These are phyloP conservation scores for Strix uralensis DNA, from an alignment of 2,113 vertebrate species.

Conservation along the genomic window DNA sequence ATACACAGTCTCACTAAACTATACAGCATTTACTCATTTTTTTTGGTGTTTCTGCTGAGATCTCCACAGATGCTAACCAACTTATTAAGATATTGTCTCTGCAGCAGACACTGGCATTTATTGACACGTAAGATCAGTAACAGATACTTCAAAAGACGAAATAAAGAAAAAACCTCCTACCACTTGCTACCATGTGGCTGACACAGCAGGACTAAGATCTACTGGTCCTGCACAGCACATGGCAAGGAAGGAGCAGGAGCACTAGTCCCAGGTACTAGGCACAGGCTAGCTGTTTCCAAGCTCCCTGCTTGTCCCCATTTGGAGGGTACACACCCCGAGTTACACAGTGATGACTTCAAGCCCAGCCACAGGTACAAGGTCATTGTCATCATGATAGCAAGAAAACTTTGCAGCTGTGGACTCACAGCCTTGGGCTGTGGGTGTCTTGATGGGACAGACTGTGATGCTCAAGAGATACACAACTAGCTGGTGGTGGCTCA, in stretches of 20 bases:
- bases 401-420: not conserved
- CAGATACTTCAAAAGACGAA: not conserved
- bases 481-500: not conserved
- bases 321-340: accelerated
- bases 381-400: not conserved
- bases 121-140: not conserved
- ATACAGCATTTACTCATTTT: not conserved
- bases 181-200: not conserved
- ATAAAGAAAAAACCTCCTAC: not conserved
- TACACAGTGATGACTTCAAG: not conserved
- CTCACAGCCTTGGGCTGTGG: not conserved
- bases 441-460: not conserved
- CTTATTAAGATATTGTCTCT: not conserved
- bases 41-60: not conserved
- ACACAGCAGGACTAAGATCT: not conserved
- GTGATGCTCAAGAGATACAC: not conserved
- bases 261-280: too few relatives aligned
- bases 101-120: not conserved
- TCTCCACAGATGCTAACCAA: not conserved
- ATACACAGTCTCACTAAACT: not conserved
- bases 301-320: not conserved
- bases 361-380: not conserved
- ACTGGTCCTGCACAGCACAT: accelerated
- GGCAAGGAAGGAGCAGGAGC: accelerated
- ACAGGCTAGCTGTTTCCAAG: not conserved